These are phyloP conservation scores for Oreochromis aureus DNA, from an alignment of 2,113 vertebrate genomes.

Conservation along the genomic window DNA sequence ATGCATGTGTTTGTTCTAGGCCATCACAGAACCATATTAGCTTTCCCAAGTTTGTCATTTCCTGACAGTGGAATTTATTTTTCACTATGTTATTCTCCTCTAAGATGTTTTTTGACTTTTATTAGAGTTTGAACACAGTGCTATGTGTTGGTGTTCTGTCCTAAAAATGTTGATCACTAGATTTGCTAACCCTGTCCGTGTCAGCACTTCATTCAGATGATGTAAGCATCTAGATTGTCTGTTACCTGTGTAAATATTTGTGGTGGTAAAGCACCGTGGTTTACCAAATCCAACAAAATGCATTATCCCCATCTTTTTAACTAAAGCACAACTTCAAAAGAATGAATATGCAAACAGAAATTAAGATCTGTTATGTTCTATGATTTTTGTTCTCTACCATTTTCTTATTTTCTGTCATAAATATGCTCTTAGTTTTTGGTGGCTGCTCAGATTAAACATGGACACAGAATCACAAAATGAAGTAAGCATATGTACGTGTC, in stretches of 20 bases:
- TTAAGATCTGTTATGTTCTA: background rate
- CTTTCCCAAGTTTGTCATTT: background rate
- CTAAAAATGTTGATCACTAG: background rate
- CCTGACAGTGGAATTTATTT: background rate
- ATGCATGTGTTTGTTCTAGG: slow-evolving; percentile 7
- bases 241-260: background rate
- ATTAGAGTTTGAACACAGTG: background rate
- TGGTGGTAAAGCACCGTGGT: background rate
- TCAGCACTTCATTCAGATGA: background rate
- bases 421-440: background rate
- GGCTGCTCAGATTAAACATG: background rate
- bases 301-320: background rate
- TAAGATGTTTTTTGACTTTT: background rate
- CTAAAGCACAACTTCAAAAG: background rate
- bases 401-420: background rate
- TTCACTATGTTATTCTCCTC: background rate
- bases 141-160: background rate
- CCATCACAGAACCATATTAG: background rate
- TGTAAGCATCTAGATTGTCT: background rate
- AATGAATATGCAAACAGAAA: background rate
- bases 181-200: background rate
- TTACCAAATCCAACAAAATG: background rate
- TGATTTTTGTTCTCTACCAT: background rate
- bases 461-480: background rate
- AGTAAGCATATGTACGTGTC: background rate